Conservation (phyloP, 2,888 invertebrate genomes). For the Sphaerophoria taeniata region DNA sequence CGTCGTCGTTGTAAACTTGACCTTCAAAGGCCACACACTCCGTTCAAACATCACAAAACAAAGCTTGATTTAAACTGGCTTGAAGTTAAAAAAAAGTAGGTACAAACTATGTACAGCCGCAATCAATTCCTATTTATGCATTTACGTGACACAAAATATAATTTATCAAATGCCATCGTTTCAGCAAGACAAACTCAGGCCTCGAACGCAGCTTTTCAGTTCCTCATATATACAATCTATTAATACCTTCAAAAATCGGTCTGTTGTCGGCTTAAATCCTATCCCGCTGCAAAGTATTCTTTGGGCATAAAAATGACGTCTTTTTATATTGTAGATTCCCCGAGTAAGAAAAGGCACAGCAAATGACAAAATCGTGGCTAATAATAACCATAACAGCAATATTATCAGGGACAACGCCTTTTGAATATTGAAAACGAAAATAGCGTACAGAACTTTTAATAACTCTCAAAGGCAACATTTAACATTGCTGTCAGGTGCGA, state of each 20-base stretch:
- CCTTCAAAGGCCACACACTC: conserved; percentile 66
- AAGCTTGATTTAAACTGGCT: conserved; percentile 44
- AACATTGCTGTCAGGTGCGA: conserved; percentile 68
- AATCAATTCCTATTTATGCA: conserved; percentile 68
- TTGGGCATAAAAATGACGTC: conserved; percentile 26
- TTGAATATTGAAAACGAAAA: conserved; percentile 23
- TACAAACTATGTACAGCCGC: not conserved
- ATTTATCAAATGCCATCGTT: conserved; percentile 59
- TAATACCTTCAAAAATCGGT: conserved; percentile 49
- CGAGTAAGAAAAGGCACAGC: conserved; percentile 28
- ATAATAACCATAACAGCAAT: conserved; percentile 56
- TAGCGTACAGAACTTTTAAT: conserved; percentile 17
- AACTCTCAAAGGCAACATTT: conserved; percentile 28
- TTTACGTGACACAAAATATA: conserved; percentile 71
- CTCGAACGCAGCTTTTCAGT: conserved; percentile 61
- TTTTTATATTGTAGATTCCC: conserved; percentile 51
- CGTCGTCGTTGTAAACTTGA: conserved; percentile 60
- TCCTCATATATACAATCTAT: conserved; percentile 58
- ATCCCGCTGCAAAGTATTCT: conserved; percentile 25
- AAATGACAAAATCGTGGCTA: not conserved
- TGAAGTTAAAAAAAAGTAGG: conserved; percentile 17
- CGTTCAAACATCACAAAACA: conserved; percentile 12
- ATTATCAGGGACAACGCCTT: conserved; percentile 16
- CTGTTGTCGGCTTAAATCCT: conserved; percentile 42
- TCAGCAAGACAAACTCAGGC: conserved; percentile 28